A percentile compares a stretch with the other conserved stretches of the same genome.
phyloP scores from a whole-genome alignment of 2,113 vertebrate species.

The Numenius arquata region DNA sequence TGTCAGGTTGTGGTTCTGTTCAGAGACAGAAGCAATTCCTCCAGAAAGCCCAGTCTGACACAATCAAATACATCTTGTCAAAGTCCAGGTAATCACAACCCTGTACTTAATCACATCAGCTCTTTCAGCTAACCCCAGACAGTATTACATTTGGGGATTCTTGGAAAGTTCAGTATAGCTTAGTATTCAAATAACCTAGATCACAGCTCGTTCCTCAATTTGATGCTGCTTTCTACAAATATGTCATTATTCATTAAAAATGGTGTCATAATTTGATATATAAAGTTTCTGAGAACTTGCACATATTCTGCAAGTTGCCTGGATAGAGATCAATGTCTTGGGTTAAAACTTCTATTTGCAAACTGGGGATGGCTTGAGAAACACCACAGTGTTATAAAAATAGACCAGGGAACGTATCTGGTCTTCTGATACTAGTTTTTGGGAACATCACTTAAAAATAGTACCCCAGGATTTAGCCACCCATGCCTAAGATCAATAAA shows the following conservation, averaged over 20 bases:
- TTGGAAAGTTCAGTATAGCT: conserved; percentile 44
- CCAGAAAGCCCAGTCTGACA: conserved; percentile 68
- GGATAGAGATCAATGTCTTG: not conserved
- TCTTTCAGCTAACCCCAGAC: conserved; percentile 63
- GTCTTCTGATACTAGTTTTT: not conserved
- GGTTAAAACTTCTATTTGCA: not conserved
- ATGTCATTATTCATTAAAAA: not conserved
- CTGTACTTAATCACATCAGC: conserved; percentile 75
- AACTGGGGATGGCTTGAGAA: not conserved
- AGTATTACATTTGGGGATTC: conserved; percentile 56
- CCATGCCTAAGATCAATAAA: not conserved
- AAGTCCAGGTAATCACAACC: conserved; percentile 75
- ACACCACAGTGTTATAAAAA: not conserved
- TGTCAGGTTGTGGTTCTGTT: conserved; percentile 58
- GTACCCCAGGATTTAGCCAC: not conserved
- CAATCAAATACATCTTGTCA: conserved; percentile 76
- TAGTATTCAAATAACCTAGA: conserved; percentile 59
- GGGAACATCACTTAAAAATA: not conserved
- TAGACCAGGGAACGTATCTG: not conserved
- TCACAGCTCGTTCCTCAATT: not conserved
- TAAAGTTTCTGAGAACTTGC: not conserved
- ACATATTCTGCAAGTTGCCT: not conserved
- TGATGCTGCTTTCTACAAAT: conserved; percentile 12
- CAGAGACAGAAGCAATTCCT: conserved; percentile 71
- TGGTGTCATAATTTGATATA: not conserved